Evolutionary conservation across 2,113 vertebrate genomes (phyloP).

Genomic region (Suncus etruscus): DNA sequence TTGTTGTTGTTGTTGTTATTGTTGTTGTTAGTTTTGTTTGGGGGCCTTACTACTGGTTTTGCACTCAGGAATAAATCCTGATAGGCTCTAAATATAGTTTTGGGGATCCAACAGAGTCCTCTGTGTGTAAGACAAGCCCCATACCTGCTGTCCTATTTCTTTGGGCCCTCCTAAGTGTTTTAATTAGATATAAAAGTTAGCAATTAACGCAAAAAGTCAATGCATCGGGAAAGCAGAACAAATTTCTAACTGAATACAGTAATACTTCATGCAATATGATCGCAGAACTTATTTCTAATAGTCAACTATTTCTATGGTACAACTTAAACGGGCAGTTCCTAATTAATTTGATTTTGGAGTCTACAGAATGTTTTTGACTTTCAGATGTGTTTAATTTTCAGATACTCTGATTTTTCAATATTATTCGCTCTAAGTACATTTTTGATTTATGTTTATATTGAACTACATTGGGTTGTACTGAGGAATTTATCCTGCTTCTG

Average conservation of each 20-base stretch:
- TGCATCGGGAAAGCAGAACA: conserved; percentile 86
- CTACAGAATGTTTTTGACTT: conserved; percentile 77
- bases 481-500: no score
- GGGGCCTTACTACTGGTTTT: no score
- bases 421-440: no score
- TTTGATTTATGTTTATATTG: conserved; percentile 6
- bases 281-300: conserved; percentile 80
- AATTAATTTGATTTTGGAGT: conserved; percentile 85
- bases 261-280: conserved; percentile 85
- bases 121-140: no score
- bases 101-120: no score
- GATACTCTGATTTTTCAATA: conserved; percentile 59
- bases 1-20: no score
- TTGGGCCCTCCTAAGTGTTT: conserved; percentile 65
- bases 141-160: no score
- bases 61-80: no score
- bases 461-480: no score
- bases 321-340: conserved; percentile 86
- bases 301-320: conserved; percentile 84
- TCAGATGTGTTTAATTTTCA: conserved; percentile 80
- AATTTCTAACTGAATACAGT: conserved; percentile 85
- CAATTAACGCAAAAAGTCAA: conserved; percentile 81
- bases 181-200: conserved; percentile 87
- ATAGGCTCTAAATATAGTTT: no score
- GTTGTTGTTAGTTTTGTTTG: no score